Evolutionary conservation across 2,888 invertebrate species (phyloP).

Genomic region (Lycophotia porphyrea): DNA sequence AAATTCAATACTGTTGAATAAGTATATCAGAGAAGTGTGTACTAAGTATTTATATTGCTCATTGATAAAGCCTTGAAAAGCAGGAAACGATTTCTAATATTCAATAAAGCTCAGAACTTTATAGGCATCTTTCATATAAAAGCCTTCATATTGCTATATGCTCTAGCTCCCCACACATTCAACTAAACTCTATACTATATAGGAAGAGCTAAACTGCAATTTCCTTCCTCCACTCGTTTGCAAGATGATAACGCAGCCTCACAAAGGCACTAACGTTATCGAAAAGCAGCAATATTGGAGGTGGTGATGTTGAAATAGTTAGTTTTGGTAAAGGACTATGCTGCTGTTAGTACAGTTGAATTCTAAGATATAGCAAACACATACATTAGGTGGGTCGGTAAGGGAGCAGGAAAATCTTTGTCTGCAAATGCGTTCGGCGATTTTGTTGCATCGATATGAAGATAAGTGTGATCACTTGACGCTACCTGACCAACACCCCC

Average conservation of each 20-base stretch:
- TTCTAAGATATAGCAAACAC: neutral
- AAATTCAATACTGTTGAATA: neutral
- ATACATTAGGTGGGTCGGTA: too few relatives aligned
- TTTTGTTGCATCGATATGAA: neutral
- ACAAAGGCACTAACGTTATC: constrained; percentile 11
- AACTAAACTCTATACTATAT: constrained; percentile 10
- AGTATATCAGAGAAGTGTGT: neutral
- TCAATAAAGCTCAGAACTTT: neutral
- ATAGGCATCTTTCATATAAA: constrained; percentile 6
- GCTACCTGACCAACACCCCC: neutral
- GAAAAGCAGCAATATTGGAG: neutral
- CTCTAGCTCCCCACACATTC: neutral
- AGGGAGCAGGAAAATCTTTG: neutral
- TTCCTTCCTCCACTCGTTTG: constrained; percentile 16
- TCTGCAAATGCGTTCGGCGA: neutral
- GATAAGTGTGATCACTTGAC: neutral
- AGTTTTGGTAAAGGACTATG: neutral
- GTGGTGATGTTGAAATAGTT: neutral
- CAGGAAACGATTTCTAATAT: neutral
- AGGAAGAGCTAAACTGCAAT: constrained; percentile 27
- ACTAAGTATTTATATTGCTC: neutral
- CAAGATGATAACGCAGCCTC: constrained; percentile 28
- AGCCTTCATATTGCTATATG: neutral
- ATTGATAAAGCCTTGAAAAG: neutral
- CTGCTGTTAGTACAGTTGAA: neutral